Evolutionary conservation across 2,113 vertebrate species (phyloP).

Genomic region (Cricetomys ansorgei): DNA sequence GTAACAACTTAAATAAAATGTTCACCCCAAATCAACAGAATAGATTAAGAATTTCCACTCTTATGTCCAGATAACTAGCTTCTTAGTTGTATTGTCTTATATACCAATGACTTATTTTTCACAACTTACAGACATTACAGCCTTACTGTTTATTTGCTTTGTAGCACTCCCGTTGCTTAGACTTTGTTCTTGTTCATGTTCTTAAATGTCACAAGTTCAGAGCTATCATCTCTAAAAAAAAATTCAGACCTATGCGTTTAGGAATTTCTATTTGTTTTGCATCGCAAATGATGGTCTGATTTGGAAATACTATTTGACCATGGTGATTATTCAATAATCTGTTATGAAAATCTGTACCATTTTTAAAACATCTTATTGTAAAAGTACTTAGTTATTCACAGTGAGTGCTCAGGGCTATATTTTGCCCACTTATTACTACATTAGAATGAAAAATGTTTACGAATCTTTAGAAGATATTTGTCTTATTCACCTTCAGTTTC

Average conservation of each 20-base stretch:
- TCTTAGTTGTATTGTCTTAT: background rate
- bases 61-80: accelerated
- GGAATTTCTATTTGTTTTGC: background rate
- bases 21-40: background rate
- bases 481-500: background rate
- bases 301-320: background rate
- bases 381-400: background rate
- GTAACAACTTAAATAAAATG: background rate
- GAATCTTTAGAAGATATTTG: background rate
- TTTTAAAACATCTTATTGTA: background rate
- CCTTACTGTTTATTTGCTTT: background rate
- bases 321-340: background rate
- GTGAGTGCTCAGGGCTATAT: background rate
- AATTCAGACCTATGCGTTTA: accelerated
- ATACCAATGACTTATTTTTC: background rate
- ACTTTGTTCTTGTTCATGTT: accelerated
- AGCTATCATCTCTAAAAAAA: background rate
- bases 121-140: background rate
- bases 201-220: background rate
- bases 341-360: background rate
- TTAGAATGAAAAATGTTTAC: background rate
- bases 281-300: background rate
- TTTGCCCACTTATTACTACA: background rate
- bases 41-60: accelerated
- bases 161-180: accelerated